phyloP scores from a whole-genome alignment of 1,140 invertebrate genomes.

The Lanistes nyassanus region DNA sequence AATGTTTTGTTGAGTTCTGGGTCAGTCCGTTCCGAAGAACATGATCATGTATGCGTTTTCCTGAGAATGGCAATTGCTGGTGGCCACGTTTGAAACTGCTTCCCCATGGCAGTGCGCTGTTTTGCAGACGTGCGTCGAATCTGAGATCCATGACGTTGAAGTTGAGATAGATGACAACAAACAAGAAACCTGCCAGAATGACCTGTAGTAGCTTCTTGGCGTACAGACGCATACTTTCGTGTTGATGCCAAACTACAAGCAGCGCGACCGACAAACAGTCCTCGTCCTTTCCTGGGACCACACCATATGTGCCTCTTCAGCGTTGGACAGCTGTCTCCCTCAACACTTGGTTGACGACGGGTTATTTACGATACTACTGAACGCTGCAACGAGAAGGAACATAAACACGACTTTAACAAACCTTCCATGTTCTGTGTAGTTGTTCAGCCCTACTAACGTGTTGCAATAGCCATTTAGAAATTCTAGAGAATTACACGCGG shows the following conservation, averaged over 20 bases:
- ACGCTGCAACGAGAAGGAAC: no score
- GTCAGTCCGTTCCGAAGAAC: neutral
- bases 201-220: slow-evolving; percentile 27
- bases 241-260: neutral
- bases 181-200: slow-evolving; percentile 17
- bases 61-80: neutral
- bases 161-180: slow-evolving; percentile 38
- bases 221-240: slow-evolving; percentile 29
- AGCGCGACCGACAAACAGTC: neutral
- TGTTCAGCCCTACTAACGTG: no score
- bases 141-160: slow-evolving; percentile 31
- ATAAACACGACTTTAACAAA: no score
- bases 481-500: no score
- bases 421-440: no score
- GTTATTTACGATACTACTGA: no score
- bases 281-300: neutral
- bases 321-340: no score
- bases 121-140: neutral
- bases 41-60: slow-evolving; percentile 33
- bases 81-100: slow-evolving; percentile 15
- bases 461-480: no score
- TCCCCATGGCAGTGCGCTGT: slow-evolving; percentile 20
- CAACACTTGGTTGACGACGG: no score
- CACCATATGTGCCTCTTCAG: no score
- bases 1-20: neutral